Conservation (phyloP, 2,797 vertebrate genomes). For the Myotis vivesi region DNA sequence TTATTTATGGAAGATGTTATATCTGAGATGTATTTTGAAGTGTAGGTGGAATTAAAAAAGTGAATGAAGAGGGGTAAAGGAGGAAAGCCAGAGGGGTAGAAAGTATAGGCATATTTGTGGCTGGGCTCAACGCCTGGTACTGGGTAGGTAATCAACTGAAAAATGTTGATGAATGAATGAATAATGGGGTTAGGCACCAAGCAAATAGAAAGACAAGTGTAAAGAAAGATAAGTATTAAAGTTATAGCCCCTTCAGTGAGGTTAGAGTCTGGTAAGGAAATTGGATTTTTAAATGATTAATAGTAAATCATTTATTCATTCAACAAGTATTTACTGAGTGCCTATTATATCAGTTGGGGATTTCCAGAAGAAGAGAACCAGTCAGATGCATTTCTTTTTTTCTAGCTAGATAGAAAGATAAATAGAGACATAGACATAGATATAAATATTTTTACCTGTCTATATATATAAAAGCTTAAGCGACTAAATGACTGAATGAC, state of each 20-base stretch:
- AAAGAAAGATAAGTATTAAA: background rate
- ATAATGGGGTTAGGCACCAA: background rate
- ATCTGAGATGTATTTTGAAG: conserved; percentile 34
- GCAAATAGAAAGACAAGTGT: background rate
- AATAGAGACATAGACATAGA: background rate
- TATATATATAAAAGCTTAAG: too few relatives aligned
- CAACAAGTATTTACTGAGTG: background rate
- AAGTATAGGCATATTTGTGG: background rate
- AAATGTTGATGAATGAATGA: background rate
- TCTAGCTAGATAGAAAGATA: background rate
- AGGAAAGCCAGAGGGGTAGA: background rate
- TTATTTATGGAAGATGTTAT: conserved; percentile 51
- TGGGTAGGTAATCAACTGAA: background rate
- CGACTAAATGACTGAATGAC: too few relatives aligned
- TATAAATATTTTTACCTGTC: background rate
- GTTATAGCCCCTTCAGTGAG: background rate
- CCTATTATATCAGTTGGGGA: background rate
- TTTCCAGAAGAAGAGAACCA: background rate
- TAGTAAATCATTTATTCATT: background rate
- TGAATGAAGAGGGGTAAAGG: background rate
- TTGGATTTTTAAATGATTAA: background rate
- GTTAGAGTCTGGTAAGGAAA: background rate
- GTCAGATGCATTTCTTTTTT: background rate
- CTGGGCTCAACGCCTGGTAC: background rate
- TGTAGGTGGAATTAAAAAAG: conserved; percentile 28